These are phyloP conservation scores for Carcharodon carcharias DNA, from an alignment of 2,797 vertebrate species.

Conservation along the genomic window DNA sequence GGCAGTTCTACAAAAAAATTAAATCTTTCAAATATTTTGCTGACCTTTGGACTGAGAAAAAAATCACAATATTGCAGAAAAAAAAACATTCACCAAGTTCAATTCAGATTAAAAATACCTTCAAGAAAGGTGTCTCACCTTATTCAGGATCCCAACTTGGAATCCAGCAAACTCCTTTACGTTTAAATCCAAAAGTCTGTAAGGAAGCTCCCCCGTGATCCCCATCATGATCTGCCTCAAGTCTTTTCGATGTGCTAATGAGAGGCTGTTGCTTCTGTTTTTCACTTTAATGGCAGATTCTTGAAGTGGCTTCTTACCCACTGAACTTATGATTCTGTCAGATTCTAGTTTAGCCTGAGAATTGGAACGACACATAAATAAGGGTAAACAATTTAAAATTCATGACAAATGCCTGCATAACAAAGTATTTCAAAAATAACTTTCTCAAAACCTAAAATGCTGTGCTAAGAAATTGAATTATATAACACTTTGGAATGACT, in stretches of 20 bases:
- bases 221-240: slow-evolving; percentile 85
- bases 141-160: slow-evolving; percentile 83
- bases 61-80: background rate
- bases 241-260: slow-evolving; percentile 75
- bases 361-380: background rate
- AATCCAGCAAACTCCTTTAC: slow-evolving; percentile 91
- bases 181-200: slow-evolving; percentile 75
- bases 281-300: slow-evolving; percentile 87
- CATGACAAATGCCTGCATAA: background rate
- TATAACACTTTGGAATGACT: background rate
- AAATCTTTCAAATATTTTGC: background rate
- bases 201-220: slow-evolving; percentile 72
- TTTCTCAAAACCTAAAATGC: background rate
- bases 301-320: slow-evolving; percentile 76
- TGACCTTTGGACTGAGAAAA: background rate
- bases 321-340: slow-evolving; percentile 79
- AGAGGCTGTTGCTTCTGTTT: slow-evolving; percentile 69
- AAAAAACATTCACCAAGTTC: background rate
- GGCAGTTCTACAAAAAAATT: background rate
- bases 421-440: background rate
- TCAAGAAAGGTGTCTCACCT: slow-evolving; percentile 57
- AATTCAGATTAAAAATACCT: background rate
- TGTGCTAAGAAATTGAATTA: background rate
- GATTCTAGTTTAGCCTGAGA: slow-evolving; percentile 89
- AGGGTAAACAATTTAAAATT: background rate